Conservation (phyloP, 2,113 vertebrate genomes). For the Platysteira castanea region DNA sequence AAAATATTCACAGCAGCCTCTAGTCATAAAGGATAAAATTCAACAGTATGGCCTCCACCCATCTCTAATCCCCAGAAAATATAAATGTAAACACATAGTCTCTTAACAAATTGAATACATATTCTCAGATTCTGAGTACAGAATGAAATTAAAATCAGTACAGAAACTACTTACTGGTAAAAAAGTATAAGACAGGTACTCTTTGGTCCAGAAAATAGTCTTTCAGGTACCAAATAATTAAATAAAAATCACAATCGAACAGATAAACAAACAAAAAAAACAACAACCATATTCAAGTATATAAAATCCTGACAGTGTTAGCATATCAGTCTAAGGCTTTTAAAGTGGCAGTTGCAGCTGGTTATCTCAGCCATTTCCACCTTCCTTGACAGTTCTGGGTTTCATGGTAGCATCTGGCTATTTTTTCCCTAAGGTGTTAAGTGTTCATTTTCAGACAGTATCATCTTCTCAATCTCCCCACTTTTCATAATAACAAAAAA, state of each 20-base stretch:
- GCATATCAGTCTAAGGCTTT: neutral
- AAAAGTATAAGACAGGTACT: neutral
- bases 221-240: neutral
- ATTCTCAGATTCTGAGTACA: neutral
- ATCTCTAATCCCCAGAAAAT: neutral
- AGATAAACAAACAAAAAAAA: neutral
- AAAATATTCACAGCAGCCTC: neutral
- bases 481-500: neutral
- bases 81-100: neutral
- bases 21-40: neutral
- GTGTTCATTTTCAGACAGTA: neutral
- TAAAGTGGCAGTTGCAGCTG: neutral
- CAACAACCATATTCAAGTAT: neutral
- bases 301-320: neutral
- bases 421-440: neutral
- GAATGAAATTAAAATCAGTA: neutral
- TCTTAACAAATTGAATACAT: neutral
- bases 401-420: neutral
- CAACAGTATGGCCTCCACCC: neutral
- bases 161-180: neutral
- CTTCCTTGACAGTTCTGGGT: neutral
- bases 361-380: neutral
- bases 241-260: neutral
- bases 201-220: neutral
- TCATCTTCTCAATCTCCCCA: neutral